A percentile compares a stretch with the other conserved stretches of the same genome.
These are phyloP conservation scores for Medauroidea extradentata DNA, from an alignment of 1,140 invertebrate species.

Conservation along the genomic window DNA sequence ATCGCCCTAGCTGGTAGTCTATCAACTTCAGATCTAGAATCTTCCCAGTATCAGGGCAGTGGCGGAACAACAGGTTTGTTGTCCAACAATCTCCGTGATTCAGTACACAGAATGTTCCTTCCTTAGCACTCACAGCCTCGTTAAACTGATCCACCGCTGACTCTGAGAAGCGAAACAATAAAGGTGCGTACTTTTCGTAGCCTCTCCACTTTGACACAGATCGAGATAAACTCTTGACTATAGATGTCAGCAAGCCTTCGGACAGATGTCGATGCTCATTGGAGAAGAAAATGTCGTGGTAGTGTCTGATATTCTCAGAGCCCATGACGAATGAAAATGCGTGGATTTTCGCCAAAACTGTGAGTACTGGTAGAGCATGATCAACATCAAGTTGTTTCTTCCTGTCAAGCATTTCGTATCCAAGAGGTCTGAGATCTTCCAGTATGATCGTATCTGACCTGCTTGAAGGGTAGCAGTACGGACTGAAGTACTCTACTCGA, in stretches of 20 bases:
- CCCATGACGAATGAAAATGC: too few relatives aligned
- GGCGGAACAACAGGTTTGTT: constrained; percentile 51
- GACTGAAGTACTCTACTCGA: too few relatives aligned
- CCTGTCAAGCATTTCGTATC: constrained; percentile 17
- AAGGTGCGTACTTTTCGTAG: not conserved
- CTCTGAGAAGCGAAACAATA: not conserved
- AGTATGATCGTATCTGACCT: not conserved
- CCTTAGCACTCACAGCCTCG: not conserved
- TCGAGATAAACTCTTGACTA: too few relatives aligned
- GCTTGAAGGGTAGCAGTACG: too few relatives aligned
- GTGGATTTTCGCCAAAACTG: too few relatives aligned
- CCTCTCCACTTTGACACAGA: not conserved
- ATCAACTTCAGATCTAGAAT: constrained; percentile 34
- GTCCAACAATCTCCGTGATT: constrained; percentile 52
- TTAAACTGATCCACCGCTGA: not conserved
- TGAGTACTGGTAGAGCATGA: not conserved
- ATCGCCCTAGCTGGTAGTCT: constrained; percentile 40
- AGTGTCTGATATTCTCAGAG: too few relatives aligned
- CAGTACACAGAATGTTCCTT: constrained; percentile 30
- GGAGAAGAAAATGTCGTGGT: too few relatives aligned
- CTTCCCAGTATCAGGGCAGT: constrained; percentile 17
- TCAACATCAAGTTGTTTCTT: constrained; percentile 14
- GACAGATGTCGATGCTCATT: too few relatives aligned
- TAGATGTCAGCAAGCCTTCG: too few relatives aligned
- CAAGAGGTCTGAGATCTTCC: constrained; percentile 13